phyloP scores from a whole-genome alignment of 1,140 invertebrate species.

The Macrobrachium nipponense region DNA sequence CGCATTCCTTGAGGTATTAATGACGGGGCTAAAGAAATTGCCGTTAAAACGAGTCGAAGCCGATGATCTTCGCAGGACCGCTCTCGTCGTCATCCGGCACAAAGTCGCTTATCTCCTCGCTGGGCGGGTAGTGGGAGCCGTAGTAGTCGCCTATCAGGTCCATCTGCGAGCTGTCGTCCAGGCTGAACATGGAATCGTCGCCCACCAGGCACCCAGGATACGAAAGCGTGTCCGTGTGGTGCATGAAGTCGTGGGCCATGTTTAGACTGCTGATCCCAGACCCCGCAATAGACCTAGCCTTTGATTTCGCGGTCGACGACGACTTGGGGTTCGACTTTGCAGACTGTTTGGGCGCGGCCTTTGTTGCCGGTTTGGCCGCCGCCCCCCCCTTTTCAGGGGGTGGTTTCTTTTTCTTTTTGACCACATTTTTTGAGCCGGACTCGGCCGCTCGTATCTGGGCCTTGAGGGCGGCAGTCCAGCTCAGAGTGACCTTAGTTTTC shows the following conservation, averaged over 20 bases:
- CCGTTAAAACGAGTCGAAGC: conserved; percentile 57
- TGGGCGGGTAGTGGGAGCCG: conserved; percentile 49
- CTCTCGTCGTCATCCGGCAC: conserved; percentile 55
- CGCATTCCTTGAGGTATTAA: conserved; percentile 45
- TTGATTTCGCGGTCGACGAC: neutral
- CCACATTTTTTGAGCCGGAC: conserved; percentile 17
- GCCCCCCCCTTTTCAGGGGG: conserved; percentile 2
- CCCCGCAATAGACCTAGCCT: neutral
- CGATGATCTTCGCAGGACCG: conserved; percentile 54
- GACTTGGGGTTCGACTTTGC: conserved; percentile 3
- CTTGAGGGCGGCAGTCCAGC: conserved; percentile 63
- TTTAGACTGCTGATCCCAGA: neutral
- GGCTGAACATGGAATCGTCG: conserved; percentile 52
- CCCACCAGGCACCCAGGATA: conserved; percentile 44
- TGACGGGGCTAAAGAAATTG: conserved; percentile 35
- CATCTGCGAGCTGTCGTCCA: conserved; percentile 53
- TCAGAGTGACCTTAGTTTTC: conserved; percentile 61
- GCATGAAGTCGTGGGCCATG: neutral
- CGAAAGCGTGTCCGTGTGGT: conserved; percentile 26
- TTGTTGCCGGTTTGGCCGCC: too few relatives aligned
- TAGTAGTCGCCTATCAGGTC: conserved; percentile 52
- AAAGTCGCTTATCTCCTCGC: conserved; percentile 56
- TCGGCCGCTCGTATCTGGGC: conserved; percentile 58
- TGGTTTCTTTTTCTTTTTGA: conserved; percentile 1
- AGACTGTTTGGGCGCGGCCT: too few relatives aligned